phyloP scores from a whole-genome alignment of 2,888 invertebrate species.

The Mythimna lalbum region DNA sequence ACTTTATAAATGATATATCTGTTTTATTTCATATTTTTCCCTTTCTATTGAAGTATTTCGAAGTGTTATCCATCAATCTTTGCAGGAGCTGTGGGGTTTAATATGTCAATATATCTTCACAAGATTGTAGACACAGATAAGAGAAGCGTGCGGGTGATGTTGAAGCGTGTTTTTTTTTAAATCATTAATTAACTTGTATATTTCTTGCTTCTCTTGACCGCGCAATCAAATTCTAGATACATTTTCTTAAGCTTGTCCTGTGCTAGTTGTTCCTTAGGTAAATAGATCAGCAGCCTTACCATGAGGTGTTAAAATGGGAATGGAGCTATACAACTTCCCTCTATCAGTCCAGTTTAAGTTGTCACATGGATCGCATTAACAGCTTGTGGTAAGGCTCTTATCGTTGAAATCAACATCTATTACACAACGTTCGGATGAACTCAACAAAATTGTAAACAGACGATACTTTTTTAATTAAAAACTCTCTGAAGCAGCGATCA shows the following conservation, averaged over 20 bases:
- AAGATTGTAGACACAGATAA: background rate
- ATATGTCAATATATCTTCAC: background rate
- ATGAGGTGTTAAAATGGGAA: too few species aligned
- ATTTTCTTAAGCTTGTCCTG: too few species aligned
- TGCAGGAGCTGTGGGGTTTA: background rate
- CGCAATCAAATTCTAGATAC: too few species aligned
- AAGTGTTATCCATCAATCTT: slow-evolving; percentile 16
- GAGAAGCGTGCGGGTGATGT: background rate
- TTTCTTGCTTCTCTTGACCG: background rate
- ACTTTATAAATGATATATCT: slow-evolving; percentile 30
- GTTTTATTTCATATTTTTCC: slow-evolving; percentile 4
- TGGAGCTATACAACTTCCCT: too few species aligned
- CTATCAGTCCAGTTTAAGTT: too few species aligned
- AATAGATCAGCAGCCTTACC: too few species aligned
- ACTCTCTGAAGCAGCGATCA: background rate
- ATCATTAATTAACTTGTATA: background rate
- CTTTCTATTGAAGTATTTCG: slow-evolving; percentile 7
- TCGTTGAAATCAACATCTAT: background rate
- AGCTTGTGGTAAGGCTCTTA: background rate
- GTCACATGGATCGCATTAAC: too few species aligned
- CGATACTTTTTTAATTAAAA: background rate
- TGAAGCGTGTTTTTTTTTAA: background rate
- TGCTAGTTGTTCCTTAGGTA: too few species aligned
- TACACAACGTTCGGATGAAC: background rate
- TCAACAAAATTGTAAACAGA: background rate